Evolutionary conservation across 2,888 invertebrate genomes (phyloP), one percentile per base, ranked within the genome.

Genomic region (Eupeodes luniger): DNA sequence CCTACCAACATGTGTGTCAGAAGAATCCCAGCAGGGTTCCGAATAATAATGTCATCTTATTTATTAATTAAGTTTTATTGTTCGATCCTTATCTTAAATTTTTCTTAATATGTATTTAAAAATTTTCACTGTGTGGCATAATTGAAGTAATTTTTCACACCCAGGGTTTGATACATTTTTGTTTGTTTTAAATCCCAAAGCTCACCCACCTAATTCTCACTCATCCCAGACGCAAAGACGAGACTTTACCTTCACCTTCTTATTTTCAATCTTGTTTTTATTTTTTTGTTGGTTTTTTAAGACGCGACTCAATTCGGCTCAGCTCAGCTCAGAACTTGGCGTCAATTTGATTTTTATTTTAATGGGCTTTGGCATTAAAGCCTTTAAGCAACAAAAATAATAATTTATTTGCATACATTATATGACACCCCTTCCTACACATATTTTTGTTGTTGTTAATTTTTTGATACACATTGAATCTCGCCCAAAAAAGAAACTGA

Each of bases 371-470:
- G 84, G 85, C 78, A 81, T 64, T 77, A 74, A 69, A 57, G 59
- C 51, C 76, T 79, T 51, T 49, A 78, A 84, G 62, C 36, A 57
- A 62, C 72, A 64, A 57, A 64, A 53, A 27, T 16, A 87, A 69
- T 75, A 64, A 75, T 81, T 78, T 85, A 88, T 88, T 88, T 85
- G 69, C 88, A 88, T 88, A 85, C 74, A 88, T 88, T 78, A 78
- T 78, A 81, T 70, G 64, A 75, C 74, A 66, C 75, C 78, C 67
- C 88, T 16, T 40, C 88, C 85, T 70, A 88, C 85, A 64, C 81
- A 57, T 12, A 34, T 9, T 34, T 66, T 66, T 49, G 27, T 27
- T 27, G 27, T 27, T 27, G 27, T 14, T 40, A 62, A 4, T 44
- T 47, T 16, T 80, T 55, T 47, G n/a, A 82, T 40, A 2, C 2